Conservation (phyloP, 2,797 vertebrate species). For the Sebastes diaconus region DNA sequence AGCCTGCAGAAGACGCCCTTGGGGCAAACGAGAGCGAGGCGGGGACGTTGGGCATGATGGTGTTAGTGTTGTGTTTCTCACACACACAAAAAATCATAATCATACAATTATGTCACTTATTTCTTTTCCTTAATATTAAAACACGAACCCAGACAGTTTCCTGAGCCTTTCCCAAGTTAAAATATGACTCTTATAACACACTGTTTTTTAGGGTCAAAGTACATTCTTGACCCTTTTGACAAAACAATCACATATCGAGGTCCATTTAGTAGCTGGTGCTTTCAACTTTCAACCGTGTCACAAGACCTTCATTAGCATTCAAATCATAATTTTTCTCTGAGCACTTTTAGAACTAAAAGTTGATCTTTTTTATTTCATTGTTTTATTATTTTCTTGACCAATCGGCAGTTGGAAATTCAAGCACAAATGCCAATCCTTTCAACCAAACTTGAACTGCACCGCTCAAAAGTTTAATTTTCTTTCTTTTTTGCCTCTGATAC, state of each 20-base stretch:
- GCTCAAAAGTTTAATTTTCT: not conserved
- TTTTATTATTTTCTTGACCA: not conserved
- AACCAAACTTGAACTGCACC: not conserved
- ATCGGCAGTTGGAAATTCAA: not conserved
- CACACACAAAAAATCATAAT: constrained; percentile 1
- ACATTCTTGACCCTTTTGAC: not conserved
- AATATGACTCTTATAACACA: too few relatives aligned
- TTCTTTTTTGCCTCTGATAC: not conserved
- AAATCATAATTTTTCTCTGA: not conserved
- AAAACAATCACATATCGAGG: not conserved
- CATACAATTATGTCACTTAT: not conserved
- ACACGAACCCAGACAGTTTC: not conserved
- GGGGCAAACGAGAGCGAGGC: constrained; percentile 72
- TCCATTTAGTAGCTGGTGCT: not conserved
- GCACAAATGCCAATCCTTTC: not conserved
- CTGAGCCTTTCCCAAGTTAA: not conserved
- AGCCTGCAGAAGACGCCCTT: constrained; percentile 40
- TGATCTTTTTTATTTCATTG: not conserved
- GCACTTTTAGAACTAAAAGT: not conserved
- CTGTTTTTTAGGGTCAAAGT: not conserved
- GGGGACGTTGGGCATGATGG: constrained; percentile 2
- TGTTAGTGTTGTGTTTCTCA: constrained; percentile 60
- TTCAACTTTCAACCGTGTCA: not conserved
- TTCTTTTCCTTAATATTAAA: not conserved
- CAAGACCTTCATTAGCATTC: not conserved